Percentiles rank a stretch among this genome's conserved stretches.
phyloP scores from a whole-genome alignment of 2,797 vertebrate genomes.

The Acrossocheilus wenchowensis region DNA sequence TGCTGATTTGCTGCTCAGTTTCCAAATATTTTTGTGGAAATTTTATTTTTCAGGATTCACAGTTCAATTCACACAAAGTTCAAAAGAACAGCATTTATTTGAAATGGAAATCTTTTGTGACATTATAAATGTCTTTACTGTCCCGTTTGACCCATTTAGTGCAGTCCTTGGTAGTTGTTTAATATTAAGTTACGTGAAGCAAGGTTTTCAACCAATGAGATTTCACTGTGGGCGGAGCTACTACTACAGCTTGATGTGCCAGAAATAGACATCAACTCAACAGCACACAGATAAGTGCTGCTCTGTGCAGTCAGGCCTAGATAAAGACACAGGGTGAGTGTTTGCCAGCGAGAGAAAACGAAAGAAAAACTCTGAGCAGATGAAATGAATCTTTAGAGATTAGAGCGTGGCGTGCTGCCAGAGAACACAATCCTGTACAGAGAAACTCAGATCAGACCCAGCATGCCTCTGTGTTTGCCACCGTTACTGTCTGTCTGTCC shows the following conservation, averaged over 20 bases:
- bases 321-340: background rate
- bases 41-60: background rate
- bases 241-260: background rate
- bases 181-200: background rate
- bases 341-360: background rate
- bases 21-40: background rate
- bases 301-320: background rate
- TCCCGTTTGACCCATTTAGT: background rate
- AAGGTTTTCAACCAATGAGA: background rate
- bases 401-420: background rate
- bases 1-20: background rate
- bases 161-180: background rate
- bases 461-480: background rate
- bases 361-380: background rate
- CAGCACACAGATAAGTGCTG: background rate
- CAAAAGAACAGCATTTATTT: background rate
- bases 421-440: background rate
- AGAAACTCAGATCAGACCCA: background rate
- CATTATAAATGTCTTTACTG: background rate
- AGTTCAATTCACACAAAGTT: background rate
- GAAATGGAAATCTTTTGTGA: background rate
- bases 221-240: background rate
- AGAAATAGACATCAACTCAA: background rate
- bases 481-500: background rate
- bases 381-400: background rate